These are phyloP conservation scores for Anguilla anguilla DNA, from an alignment of 2,797 vertebrate species.

Conservation along the genomic window DNA sequence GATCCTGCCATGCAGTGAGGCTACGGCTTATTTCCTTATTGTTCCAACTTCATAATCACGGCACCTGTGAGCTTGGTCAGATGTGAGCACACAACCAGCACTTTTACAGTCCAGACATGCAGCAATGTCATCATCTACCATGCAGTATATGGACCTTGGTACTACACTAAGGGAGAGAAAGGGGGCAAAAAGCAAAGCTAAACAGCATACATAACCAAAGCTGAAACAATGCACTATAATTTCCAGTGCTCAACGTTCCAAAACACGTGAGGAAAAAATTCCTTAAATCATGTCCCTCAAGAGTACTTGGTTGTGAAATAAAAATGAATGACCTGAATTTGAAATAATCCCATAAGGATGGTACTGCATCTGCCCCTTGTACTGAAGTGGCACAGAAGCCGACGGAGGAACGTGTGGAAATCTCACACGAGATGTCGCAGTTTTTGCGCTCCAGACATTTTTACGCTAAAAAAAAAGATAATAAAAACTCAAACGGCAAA, in stretches of 20 bases:
- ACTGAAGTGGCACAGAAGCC: neutral
- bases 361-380: neutral
- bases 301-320: neutral
- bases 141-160: neutral
- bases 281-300: neutral
- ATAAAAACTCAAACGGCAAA: neutral
- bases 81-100: too few species aligned
- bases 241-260: neutral
- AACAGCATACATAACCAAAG: neutral
- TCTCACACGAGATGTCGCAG: neutral
- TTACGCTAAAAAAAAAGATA: neutral
- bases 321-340: neutral
- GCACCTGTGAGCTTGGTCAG: too few species aligned
- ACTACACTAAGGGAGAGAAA: neutral
- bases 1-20: too few species aligned
- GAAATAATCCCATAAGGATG: neutral
- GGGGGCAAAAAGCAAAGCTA: neutral
- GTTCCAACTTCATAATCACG: too few species aligned
- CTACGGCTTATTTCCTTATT: too few species aligned
- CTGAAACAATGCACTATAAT: neutral
- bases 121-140: neutral
- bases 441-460: neutral
- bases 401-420: neutral
- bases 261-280: neutral
- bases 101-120: too few species aligned